Evolutionary conservation across 2,113 vertebrate species (phyloP), one percentile per base, ranked within the genome.

Genomic region (Stegastes partitus): DNA sequence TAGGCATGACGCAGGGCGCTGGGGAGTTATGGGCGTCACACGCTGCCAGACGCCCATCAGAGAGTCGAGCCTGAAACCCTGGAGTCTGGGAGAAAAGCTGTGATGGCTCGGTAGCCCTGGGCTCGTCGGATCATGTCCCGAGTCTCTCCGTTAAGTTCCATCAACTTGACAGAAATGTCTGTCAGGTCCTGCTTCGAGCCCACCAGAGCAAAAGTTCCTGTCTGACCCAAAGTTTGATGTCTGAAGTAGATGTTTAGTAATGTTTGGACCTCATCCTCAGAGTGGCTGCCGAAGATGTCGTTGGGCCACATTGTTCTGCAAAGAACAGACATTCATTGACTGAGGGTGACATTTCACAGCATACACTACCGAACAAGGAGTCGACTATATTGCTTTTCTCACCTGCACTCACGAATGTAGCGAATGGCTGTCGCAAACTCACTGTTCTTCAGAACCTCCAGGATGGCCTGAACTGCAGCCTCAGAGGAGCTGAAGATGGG

Each of bases 211-310:
- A 97, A 99, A 4, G 97, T 98, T 85, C 98, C 97, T 0, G 96
- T 98, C 91, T 98, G 97, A 72, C 98, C 98, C 83, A 99, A 87
- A 9, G 97, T 98, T 90, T 99, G 97, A 92, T 99, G 97, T 74
- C 97, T 96, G 94, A 99, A 99, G 85, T 96, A 99, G 89, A 98
- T 98, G 89, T 98, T 98, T 88, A 99, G 94, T 57, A 99, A 94
- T 23, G 97, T 99, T 93, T 98, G 97, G 84, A 97, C 94, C 91
- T 99, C 97, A 26, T 97, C 96, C 0, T 99, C 98, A 26, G 96
- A 96, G 67, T 68, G 95, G 92, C 95, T 96, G 89, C 98, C 97
- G 84, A 99, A 99, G 88, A 99, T 98, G 90, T 99, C 96, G 50
- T 96, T 97, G 59, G 98, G 97, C 98, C 98, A 99, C 68, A 95